These are phyloP conservation scores for Philereme transversata DNA, from an alignment of 2,888 invertebrate species.

Conservation along the genomic window DNA sequence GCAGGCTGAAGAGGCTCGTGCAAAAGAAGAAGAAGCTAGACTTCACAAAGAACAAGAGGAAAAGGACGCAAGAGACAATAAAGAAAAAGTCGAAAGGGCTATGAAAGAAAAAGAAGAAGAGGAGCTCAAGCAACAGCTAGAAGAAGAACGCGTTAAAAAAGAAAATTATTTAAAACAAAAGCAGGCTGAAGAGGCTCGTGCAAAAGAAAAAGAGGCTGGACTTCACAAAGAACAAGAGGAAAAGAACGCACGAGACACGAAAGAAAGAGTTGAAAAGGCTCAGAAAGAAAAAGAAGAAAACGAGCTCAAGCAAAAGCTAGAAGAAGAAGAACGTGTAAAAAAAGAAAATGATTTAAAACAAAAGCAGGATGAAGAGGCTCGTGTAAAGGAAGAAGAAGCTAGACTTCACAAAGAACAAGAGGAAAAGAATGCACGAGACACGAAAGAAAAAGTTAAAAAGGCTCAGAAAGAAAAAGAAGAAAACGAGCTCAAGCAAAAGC, in stretches of 20 bases:
- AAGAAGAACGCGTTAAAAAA: conserved; percentile 3
- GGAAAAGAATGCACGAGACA: neutral
- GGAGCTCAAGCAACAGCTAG: neutral
- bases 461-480: conserved; percentile 9
- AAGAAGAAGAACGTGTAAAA: conserved; percentile 10
- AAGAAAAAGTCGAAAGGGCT: neutral
- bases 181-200: conserved; percentile 1
- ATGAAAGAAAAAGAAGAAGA: neutral
- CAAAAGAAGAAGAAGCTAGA: conserved; percentile 14
- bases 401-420: conserved; percentile 12
- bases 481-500: conserved; percentile 22
- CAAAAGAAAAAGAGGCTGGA: neutral
- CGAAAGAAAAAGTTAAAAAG: neutral
- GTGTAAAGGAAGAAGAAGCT: neutral
- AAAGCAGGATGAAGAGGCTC: conserved; percentile 4
- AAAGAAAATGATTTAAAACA: conserved; percentile 16
- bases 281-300: conserved; percentile 1
- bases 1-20: neutral
- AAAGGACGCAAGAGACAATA: neutral
- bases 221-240: neutral
- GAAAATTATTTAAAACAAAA: conserved; percentile 2
- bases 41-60: conserved; percentile 8
- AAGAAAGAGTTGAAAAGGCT: conserved; percentile 14
- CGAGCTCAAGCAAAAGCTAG: conserved; percentile 15
- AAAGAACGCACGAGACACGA: conserved; percentile 2